Evolutionary conservation across 2,113 vertebrate genomes (phyloP), one percentile per base, ranked within the genome.

Genomic region (Tetrax tetrax): DNA sequence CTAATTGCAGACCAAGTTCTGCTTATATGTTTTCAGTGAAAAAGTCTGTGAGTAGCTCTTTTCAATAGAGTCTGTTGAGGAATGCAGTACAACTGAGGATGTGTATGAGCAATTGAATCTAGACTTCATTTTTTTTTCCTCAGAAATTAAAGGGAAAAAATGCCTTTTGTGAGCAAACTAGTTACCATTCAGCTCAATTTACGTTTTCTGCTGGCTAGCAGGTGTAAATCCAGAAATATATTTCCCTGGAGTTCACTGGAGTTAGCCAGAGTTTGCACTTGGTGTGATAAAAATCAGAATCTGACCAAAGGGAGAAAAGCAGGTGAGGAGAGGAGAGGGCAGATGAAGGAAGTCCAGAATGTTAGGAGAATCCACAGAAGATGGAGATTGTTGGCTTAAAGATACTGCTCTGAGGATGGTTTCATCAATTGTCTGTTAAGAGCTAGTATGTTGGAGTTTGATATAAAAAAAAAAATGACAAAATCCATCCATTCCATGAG

Each of bases 241-340:
- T 90, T 94, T 96, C 64, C 47, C 80, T 78, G 64, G 92, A 92
- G 85, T 83, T 95, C 21, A 37, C 41, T 86, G 83, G 64, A 87
- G 45, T 79, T 86, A 69, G 57, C 57, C 33, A 47, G 51, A 87
- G 38, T 75, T 93, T 84, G 37, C 60, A 71, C 10, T 84, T 84
- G 41, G 12, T 59, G 31, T 72, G 80, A 57, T 84, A 83, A 76
- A 88, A 85, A 86, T 83, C 41, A 24, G 63, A 66, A 66, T 63
- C 69, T 93, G 66, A 20, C 31, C 61, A 70, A 31, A 48, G n/a
- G 10, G 24, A 93, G 75, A 77, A 68, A 68, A 77, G 41, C 54
- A 66, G 83, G 24, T 83, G 59, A 79, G 68, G 15, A 83, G 28
- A 60, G 31, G 64, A 83, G 71, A 50, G 60, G 13, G 60, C 0